These are phyloP conservation scores for Drosophila yooni DNA, from an alignment of 2,888 invertebrate genomes.

Conservation along the genomic window DNA sequence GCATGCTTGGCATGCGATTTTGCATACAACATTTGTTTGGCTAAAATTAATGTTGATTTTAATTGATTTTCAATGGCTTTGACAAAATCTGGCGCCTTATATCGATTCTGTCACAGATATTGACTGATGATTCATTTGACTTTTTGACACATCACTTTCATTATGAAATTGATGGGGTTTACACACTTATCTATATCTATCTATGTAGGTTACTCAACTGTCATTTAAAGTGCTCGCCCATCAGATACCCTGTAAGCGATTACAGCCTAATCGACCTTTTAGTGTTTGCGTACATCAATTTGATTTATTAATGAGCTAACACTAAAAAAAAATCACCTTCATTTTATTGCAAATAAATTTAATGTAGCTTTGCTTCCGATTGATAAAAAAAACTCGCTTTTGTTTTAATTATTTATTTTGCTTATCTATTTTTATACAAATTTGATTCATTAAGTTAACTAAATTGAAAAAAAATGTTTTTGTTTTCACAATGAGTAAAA, in stretches of 20 bases:
- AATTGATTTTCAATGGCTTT: conserved; percentile 40
- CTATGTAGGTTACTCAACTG: conserved; percentile 23
- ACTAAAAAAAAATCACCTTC: not conserved
- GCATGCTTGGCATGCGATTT: not conserved
- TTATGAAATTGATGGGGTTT: conserved; percentile 45
- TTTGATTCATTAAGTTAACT: not conserved
- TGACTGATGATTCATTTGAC: conserved; percentile 50
- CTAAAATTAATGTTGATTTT: conserved; percentile 11
- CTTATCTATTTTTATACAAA: not conserved
- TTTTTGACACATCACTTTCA: conserved; percentile 44
- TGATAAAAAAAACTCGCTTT: not conserved
- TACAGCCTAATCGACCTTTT: not conserved
- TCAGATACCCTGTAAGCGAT: conserved; percentile 21
- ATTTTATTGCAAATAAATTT: conserved; percentile 1
- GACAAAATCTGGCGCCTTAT: conserved; percentile 45
- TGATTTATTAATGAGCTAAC: conserved; percentile 3
- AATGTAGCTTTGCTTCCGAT: not conserved
- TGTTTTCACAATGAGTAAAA: not conserved
- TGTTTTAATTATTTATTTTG: not conserved
- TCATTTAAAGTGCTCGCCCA: not conserved
- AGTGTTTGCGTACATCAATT: not conserved
- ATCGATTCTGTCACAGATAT: conserved; percentile 36
- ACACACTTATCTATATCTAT: conserved; percentile 23
- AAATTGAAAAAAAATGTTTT: not conserved
- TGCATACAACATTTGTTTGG: not conserved